phyloP scores from a whole-genome alignment of 1,140 invertebrate genomes.

The Acyrthosiphon pisum region DNA sequence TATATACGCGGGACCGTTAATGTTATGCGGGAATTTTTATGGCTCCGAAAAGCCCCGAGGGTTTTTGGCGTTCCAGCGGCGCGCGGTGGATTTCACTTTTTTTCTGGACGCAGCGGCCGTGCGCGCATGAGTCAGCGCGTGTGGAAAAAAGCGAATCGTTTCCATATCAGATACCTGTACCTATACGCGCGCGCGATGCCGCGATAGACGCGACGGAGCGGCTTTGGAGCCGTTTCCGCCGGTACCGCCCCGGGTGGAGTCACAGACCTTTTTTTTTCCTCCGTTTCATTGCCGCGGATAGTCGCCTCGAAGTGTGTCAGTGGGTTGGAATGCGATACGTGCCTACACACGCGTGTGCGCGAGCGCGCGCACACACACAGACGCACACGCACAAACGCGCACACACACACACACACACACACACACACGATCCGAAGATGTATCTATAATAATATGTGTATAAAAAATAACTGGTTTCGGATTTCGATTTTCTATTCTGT shows the following conservation, averaged over 20 bases:
- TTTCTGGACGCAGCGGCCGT: background rate
- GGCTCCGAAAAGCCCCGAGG: background rate
- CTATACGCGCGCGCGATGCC: background rate
- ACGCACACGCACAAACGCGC: no score
- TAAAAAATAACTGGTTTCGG: slow-evolving; percentile 51
- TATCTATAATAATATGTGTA: slow-evolving; percentile 1
- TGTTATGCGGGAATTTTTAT: slow-evolving; percentile 40
- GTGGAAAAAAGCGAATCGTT: slow-evolving; percentile 42
- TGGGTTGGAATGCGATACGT: slow-evolving; percentile 53
- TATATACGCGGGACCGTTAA: slow-evolving; percentile 7
- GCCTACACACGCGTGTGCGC: background rate
- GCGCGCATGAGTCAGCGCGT: background rate
- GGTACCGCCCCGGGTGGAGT: slow-evolving; percentile 47
- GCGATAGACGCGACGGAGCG: background rate
- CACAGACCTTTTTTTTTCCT: slow-evolving; percentile 17
- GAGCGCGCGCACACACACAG: no score
- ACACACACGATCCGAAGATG: background rate
- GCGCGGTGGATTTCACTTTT: slow-evolving; percentile 43
- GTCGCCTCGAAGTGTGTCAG: slow-evolving; percentile 43
- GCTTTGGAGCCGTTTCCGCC: slow-evolving; percentile 22
- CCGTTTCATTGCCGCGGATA: slow-evolving; percentile 1
- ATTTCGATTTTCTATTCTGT: slow-evolving; percentile 57
- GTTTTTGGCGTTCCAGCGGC: background rate
- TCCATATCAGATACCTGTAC: background rate
- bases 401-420: background rate